Evolutionary conservation across 2,113 vertebrate species (phyloP), one percentile per base, ranked within the genome.

Genomic region (Scomber japonicus): DNA sequence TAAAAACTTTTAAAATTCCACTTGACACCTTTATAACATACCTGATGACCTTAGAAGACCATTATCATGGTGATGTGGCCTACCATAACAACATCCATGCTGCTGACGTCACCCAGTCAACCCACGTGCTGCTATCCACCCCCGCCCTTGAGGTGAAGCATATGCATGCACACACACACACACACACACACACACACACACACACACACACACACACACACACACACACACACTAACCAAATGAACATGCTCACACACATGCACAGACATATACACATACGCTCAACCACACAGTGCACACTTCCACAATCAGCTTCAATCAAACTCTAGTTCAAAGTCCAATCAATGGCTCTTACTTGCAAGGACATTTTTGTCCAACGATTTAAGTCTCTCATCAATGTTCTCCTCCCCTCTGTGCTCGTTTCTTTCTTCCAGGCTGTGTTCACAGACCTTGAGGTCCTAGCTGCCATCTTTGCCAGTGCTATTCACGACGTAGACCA

Each of bases 1-100:
- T 99, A 88, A 99, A 99, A 96, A 99, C 97, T 0, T 99, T 99
- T 93, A 99, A 98, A 94, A 99, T 99, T 95, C 98, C 96, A 93
- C 96, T 96, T 30, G 98, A 99, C 91, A 99, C 97, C 86, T 96
- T 99, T 95, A 96, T 99, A 92, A 99, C 98, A 8, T 99, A 99
- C 85, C 94, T 99, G 93, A 97, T 99, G 98, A 99, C 98, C 73
- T 95, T 99, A 83, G 98, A 99, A 94, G 98, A 99, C 92, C 98
- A 99, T 93, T 99, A 99, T 83, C 98, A 99, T 71, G 95, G 95
- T 65, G 98, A 99, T 73, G 98, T 99, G 91, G 97, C 98, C 27
- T 99, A 99, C 91, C 98, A 99, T 87, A 99, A 98, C 92, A 99
- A 99, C 87, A 99, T 99, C 87, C 98, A 99, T 64, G 98, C 98